Conservation (phyloP, 1,140 invertebrate genomes). For the Pachyrhynchus sulphureomaculatus region DNA sequence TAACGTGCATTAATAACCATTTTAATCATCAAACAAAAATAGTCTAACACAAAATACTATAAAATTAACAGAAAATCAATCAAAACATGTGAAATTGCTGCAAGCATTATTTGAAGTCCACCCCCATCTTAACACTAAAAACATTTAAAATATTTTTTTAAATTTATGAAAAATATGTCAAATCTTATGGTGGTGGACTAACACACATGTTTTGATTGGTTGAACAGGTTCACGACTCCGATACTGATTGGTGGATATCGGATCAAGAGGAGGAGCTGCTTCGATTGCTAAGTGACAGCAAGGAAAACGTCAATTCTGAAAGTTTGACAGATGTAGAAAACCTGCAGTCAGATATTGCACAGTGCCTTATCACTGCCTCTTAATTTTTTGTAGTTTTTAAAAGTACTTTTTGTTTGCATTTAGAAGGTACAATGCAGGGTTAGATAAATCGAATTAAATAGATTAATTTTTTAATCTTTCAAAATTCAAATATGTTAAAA, state of each 20-base stretch:
- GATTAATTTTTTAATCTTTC: too few relatives aligned
- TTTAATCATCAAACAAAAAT: slow-evolving; percentile 21
- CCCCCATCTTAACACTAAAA: slow-evolving; percentile 37
- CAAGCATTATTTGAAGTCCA: slow-evolving; percentile 45
- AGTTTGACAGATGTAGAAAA: slow-evolving; percentile 51
- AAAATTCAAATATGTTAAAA: too few relatives aligned
- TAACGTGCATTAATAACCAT: slow-evolving; percentile 1
- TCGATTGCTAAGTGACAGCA: slow-evolving; percentile 59
- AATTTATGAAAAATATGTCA: background rate
- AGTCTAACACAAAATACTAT: slow-evolving; percentile 17
- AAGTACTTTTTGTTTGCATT: background rate
- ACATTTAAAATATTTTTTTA: background rate
- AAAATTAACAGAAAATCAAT: slow-evolving; percentile 11
- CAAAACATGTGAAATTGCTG: slow-evolving; percentile 43
- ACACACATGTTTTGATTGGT: slow-evolving; percentile 50
- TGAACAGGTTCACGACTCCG: slow-evolving; percentile 59
- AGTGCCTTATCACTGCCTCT: slow-evolving; percentile 44
- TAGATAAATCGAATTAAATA: too few relatives aligned
- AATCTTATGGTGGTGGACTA: slow-evolving; percentile 6
- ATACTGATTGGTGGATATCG: slow-evolving; percentile 75
- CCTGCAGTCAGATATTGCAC: slow-evolving; percentile 48
- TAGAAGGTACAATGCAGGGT: background rate
- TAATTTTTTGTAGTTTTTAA: slow-evolving; percentile 13
- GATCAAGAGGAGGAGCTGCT: slow-evolving; percentile 81
- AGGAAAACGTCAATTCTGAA: slow-evolving; percentile 49